Evolutionary conservation across 2,797 vertebrate genomes (phyloP), one percentile per base, ranked within the genome.

Genomic region (Gobio occitaniae): DNA sequence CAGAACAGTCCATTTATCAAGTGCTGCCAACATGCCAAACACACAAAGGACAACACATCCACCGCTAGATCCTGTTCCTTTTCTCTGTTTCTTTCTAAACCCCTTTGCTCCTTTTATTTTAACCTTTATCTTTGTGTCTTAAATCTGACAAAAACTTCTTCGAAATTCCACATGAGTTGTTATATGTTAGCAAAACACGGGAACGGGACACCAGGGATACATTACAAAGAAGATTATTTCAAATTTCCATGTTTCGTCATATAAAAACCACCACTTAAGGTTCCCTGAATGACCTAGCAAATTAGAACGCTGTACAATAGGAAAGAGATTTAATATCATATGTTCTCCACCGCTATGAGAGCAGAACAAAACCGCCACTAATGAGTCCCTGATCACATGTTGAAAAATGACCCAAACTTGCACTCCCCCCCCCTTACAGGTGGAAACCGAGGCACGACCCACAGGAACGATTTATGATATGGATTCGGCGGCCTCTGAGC

Each of bases 1-100:
- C 89, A 91, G 89, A 92, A 88, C 89, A 86, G 78, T 93, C 89
- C 91, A 95, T 95, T 95, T 90, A 95, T 95, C 95, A 95, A 91
- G 87, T 38, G 88, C 92, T 91, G 91, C 91, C 93, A 94, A 92
- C 89, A 86, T 89, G 90, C 89, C 92, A 91, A 85, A 92, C 89
- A 90, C 90, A 94, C 93, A 95, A 95, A 95, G 93, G 90, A 90
- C 89, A 88, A 91, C 90, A 92, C 91, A 93, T 94, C 92, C 87
- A 93, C 91, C 25, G 25, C 88, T 79, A 90, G 84, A 91, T 94
- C 88, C 87, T 88, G 87, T 90, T 90, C 84, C 91, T 84, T 88
- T 91, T 91, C 86, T 89, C 86, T 56, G 80, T 87, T 92, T 89
- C 88, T 90, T 90, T 89, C 86, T 86, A 71, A 68, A 5, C 29